A percentile compares a stretch with the other conserved stretches of the same genome.
These are phyloP conservation scores for Cathartes aura DNA, from an alignment of 2,113 vertebrate genomes.

Conservation along the genomic window DNA sequence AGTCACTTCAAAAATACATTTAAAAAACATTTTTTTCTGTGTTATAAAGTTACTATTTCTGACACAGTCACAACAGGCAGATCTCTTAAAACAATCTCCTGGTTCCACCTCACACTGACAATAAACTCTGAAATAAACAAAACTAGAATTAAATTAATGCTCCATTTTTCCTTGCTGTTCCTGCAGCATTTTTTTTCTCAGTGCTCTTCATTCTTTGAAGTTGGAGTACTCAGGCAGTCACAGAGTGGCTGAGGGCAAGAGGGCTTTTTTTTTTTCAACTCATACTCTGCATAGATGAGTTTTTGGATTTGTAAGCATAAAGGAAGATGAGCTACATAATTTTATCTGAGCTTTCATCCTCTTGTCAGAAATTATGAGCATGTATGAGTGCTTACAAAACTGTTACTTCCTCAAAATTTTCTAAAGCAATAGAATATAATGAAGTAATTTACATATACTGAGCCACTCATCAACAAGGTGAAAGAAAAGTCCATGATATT, in stretches of 20 bases:
- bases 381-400: not conserved
- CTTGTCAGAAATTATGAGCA: not conserved
- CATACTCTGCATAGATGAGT: not conserved
- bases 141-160: not conserved
- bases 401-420: not conserved
- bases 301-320: not conserved
- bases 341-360: not conserved
- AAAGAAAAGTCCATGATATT: not conserved
- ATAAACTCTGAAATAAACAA: not conserved
- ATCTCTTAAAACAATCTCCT: not conserved
- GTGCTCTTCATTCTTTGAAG: not conserved
- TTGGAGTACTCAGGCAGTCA: not conserved
- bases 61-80: not conserved
- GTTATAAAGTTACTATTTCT: not conserved
- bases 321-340: not conserved
- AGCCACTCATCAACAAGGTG: not conserved
- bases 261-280: not conserved
- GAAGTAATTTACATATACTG: not conserved
- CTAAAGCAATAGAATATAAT: not conserved
- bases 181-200: not conserved
- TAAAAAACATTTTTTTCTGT: not conserved
- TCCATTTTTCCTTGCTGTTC: not conserved
- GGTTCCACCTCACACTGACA: not conserved
- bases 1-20: not conserved
- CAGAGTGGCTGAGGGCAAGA: not conserved